Percentiles rank a stretch among this genome's conserved stretches.
Conservation (phyloP, 2,797 vertebrate species). For the Acanthopagrus latus region DNA sequence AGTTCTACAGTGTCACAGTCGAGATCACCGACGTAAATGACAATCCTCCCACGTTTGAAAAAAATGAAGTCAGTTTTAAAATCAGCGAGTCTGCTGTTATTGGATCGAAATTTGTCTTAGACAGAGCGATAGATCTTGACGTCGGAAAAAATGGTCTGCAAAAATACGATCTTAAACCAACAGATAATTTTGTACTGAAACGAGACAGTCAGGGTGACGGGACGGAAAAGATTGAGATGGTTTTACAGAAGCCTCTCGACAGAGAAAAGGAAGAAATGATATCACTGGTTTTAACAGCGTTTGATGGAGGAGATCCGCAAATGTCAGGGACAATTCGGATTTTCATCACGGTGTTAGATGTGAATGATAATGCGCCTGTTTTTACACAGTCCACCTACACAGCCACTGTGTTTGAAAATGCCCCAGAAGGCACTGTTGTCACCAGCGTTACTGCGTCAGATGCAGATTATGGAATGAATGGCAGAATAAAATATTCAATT, state of each 20-base stretch:
- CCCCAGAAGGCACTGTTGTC: conserved; percentile 73
- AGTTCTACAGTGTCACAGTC: conserved; percentile 76
- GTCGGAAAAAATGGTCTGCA: conserved; percentile 54
- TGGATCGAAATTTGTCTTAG: conserved; percentile 62
- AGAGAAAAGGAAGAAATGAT: conserved; percentile 62
- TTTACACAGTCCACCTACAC: conserved; percentile 76
- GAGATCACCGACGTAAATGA: conserved; percentile 83
- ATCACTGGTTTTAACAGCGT: conserved; percentile 67
- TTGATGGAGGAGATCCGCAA: conserved; percentile 73
- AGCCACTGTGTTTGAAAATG: conserved; percentile 80
- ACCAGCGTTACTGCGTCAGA: conserved; percentile 79
- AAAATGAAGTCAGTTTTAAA: conserved; percentile 59
- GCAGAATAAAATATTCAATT: conserved; percentile 78
- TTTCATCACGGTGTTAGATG: conserved; percentile 69
- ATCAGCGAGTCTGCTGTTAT: conserved; percentile 65
- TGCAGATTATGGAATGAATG: conserved; percentile 76
- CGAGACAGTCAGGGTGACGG: conserved; percentile 51
- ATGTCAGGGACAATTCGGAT: conserved; percentile 74
- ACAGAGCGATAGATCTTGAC: conserved; percentile 62
- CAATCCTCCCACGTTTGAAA: conserved; percentile 75
- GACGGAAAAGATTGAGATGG: conserved; percentile 69
- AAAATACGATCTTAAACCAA: conserved; percentile 49
- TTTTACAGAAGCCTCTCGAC: conserved; percentile 75
- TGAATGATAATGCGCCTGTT: conserved; percentile 70
- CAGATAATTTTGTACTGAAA: conserved; percentile 72